phyloP scores from a whole-genome alignment of 2,797 vertebrate species.

The Pipistrellus pipistrellus region DNA sequence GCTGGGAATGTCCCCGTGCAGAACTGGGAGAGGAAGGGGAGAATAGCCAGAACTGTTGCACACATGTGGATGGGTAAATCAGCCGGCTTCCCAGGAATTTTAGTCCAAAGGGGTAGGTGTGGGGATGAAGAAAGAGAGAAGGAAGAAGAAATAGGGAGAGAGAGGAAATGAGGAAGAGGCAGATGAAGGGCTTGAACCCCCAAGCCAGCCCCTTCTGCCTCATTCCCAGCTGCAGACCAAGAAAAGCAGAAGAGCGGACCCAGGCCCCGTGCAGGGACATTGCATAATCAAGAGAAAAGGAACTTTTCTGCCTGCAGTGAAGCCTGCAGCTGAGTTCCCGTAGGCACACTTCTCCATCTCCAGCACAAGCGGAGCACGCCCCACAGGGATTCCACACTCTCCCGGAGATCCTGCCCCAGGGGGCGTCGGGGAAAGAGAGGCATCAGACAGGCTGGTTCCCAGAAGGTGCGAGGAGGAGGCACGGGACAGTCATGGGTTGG shows the following conservation, averaged over 20 bases:
- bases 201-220: background rate
- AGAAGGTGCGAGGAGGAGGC: background rate
- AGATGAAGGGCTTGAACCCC: background rate
- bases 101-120: background rate
- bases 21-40: background rate
- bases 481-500: no score
- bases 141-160: background rate
- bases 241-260: slow-evolving; percentile 68
- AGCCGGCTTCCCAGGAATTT: background rate
- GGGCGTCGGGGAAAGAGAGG: background rate
- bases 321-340: background rate
- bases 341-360: background rate
- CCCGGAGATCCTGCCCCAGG: background rate
- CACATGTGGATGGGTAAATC: background rate
- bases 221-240: background rate
- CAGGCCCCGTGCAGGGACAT: background rate
- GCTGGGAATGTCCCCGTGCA: background rate
- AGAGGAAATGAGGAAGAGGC: background rate
- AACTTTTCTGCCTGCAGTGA: slow-evolving; percentile 56
- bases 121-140: background rate
- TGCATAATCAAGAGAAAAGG: slow-evolving; percentile 69
- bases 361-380: accelerated
- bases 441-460: background rate
- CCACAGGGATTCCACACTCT: accelerated
- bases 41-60: background rate